Evolutionary conservation across 2,888 invertebrate species (phyloP).

Genomic region (Scaptomyza caliginosa): DNA sequence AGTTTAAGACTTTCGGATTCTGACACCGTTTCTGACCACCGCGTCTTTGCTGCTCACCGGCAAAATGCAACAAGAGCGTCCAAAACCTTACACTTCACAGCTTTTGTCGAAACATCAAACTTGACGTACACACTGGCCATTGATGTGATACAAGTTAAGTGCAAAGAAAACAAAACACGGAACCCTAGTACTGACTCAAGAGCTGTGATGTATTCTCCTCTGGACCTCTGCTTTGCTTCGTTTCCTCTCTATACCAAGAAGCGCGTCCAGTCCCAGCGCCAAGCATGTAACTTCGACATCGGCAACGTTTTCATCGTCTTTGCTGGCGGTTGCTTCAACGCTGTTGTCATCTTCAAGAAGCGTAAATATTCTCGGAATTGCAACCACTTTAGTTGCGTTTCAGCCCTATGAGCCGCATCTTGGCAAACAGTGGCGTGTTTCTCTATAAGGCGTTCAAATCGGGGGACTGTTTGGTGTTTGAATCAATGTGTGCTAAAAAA

Average conservation of each 20-base stretch:
- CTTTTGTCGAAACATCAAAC: slow-evolving; percentile 80
- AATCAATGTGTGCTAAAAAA: too few species aligned
- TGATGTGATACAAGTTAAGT: slow-evolving; percentile 78
- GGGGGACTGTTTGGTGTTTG: slow-evolving; percentile 13
- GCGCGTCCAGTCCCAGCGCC: slow-evolving; percentile 7
- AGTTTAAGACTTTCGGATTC: slow-evolving; percentile 47
- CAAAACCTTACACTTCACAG: slow-evolving; percentile 80
- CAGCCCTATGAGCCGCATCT: slow-evolving; percentile 55
- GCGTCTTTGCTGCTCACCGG: slow-evolving; percentile 13
- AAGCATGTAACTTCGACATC: slow-evolving; percentile 26
- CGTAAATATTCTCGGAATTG: slow-evolving; percentile 77
- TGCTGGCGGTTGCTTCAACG: slow-evolving; percentile 70
- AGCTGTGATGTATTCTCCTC: slow-evolving; percentile 2
- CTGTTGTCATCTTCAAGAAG: slow-evolving; percentile 73
- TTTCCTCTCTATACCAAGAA: slow-evolving; percentile 15
- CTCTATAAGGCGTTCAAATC: slow-evolving; percentile 4
- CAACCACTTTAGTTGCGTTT: slow-evolving; percentile 66
- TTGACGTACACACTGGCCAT: slow-evolving; percentile 80
- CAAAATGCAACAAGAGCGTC: slow-evolving; percentile 78
- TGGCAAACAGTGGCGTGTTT: slow-evolving; percentile 37
- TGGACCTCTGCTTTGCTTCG: slow-evolving; percentile 5
- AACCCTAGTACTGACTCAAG: slow-evolving; percentile 56
- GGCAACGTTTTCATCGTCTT: slow-evolving; percentile 28
- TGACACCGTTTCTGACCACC: slow-evolving; percentile 30
- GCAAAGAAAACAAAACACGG: slow-evolving; percentile 78